A percentile compares a stretch with the other conserved stretches of the same genome.
phyloP scores from a whole-genome alignment of 2,113 vertebrate genomes.

The Clarias macrocephalus region DNA sequence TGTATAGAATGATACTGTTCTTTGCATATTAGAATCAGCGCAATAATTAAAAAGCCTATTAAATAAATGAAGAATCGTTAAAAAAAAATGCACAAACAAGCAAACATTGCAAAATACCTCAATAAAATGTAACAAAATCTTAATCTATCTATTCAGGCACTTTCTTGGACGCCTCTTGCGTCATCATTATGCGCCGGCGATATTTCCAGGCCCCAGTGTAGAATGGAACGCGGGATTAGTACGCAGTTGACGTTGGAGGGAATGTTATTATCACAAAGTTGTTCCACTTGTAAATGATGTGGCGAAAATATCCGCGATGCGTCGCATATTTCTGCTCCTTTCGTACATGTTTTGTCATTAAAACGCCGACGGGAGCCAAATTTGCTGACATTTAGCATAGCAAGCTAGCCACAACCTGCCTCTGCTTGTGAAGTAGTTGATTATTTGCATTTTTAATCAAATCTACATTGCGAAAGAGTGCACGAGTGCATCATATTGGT shows the following conservation, averaged over 20 bases:
- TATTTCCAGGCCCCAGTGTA: constrained; percentile 56
- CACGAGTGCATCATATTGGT: too few species aligned
- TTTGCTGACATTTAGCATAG: constrained; percentile 10
- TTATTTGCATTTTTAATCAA: neutral
- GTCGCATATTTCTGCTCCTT: neutral
- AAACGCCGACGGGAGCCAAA: neutral
- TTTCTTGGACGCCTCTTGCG: neutral
- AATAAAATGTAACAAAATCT: neutral
- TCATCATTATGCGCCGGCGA: constrained; percentile 50
- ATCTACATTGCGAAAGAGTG: neutral
- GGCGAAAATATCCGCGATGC: neutral
- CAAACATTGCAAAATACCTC: neutral
- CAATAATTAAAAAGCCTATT: neutral
- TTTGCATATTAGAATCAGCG: neutral
- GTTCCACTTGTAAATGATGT: neutral
- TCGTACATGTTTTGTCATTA: neutral
- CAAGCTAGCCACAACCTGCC: neutral
- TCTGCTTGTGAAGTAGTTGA: neutral
- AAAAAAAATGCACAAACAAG: neutral
- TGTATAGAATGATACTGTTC: neutral
- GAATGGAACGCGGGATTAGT: constrained; percentile 61
- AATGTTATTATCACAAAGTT: neutral
- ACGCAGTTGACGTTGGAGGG: constrained; percentile 47
- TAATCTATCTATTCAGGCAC: neutral
- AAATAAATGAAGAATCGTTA: neutral